Percentiles rank a stretch among this genome's conserved stretches.
Evolutionary conservation across 1,140 invertebrate species (phyloP).

Genomic region (Rhyacophila brunnea): DNA sequence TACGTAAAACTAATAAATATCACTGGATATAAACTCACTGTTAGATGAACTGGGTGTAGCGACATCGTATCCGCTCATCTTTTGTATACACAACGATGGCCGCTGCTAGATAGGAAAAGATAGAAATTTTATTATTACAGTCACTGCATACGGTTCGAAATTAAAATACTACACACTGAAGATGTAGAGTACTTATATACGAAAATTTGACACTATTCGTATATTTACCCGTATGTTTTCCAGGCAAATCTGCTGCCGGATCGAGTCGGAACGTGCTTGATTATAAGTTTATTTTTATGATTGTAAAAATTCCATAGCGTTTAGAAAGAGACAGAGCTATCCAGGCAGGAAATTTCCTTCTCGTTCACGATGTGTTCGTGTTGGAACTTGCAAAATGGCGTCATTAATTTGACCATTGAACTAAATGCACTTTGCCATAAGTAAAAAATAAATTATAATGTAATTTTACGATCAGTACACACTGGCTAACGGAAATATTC

Average conservation of each 20-base stretch:
- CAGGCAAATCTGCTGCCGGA: conserved; percentile 10
- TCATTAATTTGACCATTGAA: too few species aligned
- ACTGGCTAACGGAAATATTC: too few species aligned
- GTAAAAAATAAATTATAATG: too few species aligned
- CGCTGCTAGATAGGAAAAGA: conserved; percentile 11
- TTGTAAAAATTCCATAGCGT: too few species aligned
- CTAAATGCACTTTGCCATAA: too few species aligned
- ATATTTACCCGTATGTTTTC: conserved; percentile 18
- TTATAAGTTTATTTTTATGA: too few species aligned
- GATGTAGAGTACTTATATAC: not conserved
- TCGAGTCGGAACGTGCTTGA: conserved; percentile 20
- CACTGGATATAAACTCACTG: conserved; percentile 5
- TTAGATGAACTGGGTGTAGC: conserved; percentile 14
- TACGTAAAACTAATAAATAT: not conserved
- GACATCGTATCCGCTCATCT: conserved; percentile 21
- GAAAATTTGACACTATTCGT: not conserved
- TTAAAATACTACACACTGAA: not conserved
- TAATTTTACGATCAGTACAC: too few species aligned
- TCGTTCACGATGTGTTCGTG: too few species aligned
- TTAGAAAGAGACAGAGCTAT: too few species aligned
- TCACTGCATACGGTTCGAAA: not conserved
- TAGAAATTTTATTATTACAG: not conserved
- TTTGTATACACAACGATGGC: conserved; percentile 15
- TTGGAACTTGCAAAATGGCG: too few species aligned
- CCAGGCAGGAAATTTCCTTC: too few species aligned